Evolutionary conservation across 1,140 invertebrate genomes (phyloP).

Genomic region (Drosophila sulfurigaster): DNA sequence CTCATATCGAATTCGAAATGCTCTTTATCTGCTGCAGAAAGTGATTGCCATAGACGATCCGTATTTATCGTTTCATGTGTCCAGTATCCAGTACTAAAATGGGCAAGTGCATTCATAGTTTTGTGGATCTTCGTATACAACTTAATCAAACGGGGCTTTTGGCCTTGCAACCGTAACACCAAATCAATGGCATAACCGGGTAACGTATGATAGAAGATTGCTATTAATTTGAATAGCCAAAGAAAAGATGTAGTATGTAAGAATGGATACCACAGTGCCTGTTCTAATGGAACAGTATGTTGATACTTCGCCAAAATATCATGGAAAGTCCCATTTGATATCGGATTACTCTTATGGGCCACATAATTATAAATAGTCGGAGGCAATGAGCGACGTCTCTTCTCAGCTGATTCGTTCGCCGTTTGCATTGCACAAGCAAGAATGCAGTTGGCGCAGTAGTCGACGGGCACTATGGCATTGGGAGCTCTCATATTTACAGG

Average conservation of each 20-base stretch:
- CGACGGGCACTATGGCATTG: constrained; percentile 92
- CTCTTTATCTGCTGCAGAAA: constrained; percentile 87
- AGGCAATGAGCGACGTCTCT: constrained; percentile 19
- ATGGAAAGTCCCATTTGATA: constrained; percentile 87
- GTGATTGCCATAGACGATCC: constrained; percentile 86
- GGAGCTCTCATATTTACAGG: constrained; percentile 85
- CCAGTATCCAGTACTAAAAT: constrained; percentile 88
- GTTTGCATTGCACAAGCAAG: constrained; percentile 90
- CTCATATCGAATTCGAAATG: constrained; percentile 89
- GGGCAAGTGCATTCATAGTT: constrained; percentile 88
- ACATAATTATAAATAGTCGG: constrained; percentile 89
- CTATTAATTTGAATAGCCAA: constrained; percentile 83
- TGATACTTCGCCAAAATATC: constrained; percentile 55
- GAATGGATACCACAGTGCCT: constrained; percentile 85
- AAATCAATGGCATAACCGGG: constrained; percentile 87
- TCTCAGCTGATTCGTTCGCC: constrained; percentile 85
- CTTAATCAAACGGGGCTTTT: constrained; percentile 85
- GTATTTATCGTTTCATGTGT: constrained; percentile 89
- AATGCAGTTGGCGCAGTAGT: constrained; percentile 91
- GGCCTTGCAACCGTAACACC: constrained; percentile 84
- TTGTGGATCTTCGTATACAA: constrained; percentile 90
- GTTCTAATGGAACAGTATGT: constrained; percentile 65
- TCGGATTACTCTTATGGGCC: constrained; percentile 87
- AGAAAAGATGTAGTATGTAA: constrained; percentile 75
- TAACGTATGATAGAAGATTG: constrained; percentile 86